Conservation (phyloP, 1,140 invertebrate genomes). For the Zaprionus camerounensis region DNA sequence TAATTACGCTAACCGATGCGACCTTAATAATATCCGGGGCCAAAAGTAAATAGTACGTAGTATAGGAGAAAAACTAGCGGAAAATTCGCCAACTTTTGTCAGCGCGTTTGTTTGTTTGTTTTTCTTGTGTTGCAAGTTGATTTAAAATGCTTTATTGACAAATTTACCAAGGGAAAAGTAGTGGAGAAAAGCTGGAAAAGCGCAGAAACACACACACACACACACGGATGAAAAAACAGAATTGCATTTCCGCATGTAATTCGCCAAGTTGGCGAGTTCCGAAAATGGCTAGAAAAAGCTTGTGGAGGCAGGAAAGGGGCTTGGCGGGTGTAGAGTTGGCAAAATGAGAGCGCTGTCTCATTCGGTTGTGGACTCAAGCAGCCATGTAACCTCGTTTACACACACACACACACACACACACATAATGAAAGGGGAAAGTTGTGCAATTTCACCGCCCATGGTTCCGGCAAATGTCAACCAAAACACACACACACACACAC, state of each 20-base stretch:
- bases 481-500: constrained; percentile 18
- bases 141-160: constrained; percentile 57
- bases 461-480: constrained; percentile 43
- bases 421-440: constrained; percentile 62
- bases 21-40: constrained; percentile 8
- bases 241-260: constrained; percentile 52
- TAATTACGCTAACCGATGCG: constrained; percentile 7
- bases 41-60: background rate
- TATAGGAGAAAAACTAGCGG: background rate
- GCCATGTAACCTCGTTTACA: constrained; percentile 60
- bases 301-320: background rate
- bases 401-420: constrained; percentile 4
- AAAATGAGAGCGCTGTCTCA: constrained; percentile 53
- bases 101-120: constrained; percentile 5
- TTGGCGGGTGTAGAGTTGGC: background rate
- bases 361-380: constrained; percentile 57
- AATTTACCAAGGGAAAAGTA: constrained; percentile 17
- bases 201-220: background rate
- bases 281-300: constrained; percentile 12
- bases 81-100: constrained; percentile 7
- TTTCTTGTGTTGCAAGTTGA: constrained; percentile 31
- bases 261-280: constrained; percentile 44
- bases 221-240: constrained; percentile 16
- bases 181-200: background rate
- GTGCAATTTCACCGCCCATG: constrained; percentile 53